Conservation (phyloP, 2,113 vertebrate genomes). For the Bettongia penicillata region DNA sequence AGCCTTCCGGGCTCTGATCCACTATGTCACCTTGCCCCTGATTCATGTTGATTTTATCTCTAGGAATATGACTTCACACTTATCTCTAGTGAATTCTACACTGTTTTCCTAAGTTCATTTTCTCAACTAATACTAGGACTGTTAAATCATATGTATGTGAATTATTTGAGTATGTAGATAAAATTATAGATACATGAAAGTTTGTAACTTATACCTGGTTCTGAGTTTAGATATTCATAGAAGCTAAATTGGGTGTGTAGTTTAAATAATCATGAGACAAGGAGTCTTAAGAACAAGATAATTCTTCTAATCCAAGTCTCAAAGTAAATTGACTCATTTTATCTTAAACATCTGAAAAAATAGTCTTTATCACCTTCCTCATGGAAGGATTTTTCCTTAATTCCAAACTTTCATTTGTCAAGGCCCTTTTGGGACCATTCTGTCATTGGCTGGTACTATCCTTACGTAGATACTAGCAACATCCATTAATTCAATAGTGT, state of each 20-base stretch:
- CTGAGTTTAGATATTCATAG: not conserved
- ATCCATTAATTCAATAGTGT: not conserved
- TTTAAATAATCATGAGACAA: not conserved
- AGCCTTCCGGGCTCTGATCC: not conserved
- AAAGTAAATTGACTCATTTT: not conserved
- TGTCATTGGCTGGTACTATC: not conserved
- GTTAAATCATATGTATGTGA: not conserved
- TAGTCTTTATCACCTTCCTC: not conserved
- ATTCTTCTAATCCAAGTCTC: not conserved
- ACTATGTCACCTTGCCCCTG: not conserved
- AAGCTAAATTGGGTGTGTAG: not conserved
- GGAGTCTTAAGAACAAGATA: not conserved
- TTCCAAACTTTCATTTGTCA: not conserved
- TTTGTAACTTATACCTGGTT: not conserved
- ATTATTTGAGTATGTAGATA: not conserved
- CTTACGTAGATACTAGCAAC: not conserved
- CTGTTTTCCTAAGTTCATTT: not conserved
- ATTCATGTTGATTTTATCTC: not conserved
- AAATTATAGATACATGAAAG: not conserved
- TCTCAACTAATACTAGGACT: not conserved
- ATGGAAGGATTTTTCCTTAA: not conserved
- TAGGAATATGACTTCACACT: not conserved
- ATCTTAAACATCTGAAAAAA: not conserved
- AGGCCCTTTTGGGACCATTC: not conserved
- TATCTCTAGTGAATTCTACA: not conserved